A percentile compares a stretch with the other conserved stretches of the same genome.
Evolutionary conservation across 2,888 invertebrate species (phyloP).

Genomic region (Tipula confusa): DNA sequence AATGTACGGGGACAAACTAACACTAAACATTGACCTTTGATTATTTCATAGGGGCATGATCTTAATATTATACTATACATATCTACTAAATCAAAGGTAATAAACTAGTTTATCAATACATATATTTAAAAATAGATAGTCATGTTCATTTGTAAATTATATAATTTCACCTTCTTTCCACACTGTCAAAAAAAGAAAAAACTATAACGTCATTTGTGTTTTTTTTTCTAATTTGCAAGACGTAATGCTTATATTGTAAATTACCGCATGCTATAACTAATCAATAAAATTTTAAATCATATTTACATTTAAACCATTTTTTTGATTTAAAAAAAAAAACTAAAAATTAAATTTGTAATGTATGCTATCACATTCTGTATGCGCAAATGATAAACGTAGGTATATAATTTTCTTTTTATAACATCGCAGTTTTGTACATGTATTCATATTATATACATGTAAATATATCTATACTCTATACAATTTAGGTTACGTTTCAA

Average conservation of each 20-base stretch:
- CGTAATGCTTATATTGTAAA: not conserved
- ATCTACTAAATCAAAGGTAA: not conserved
- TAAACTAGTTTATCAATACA: not conserved
- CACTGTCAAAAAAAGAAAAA: not conserved
- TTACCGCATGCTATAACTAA: not conserved
- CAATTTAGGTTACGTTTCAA: constrained; percentile 27
- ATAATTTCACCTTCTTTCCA: not conserved
- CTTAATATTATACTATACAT: not conserved
- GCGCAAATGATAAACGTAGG: not conserved
- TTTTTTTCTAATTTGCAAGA: not conserved
- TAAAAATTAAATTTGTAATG: not conserved
- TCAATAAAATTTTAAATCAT: not conserved
- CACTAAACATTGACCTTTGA: not conserved
- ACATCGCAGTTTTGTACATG: not conserved
- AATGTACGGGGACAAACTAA: not conserved
- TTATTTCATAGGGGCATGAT: not conserved
- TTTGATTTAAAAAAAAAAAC: not conserved
- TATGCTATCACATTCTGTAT: not conserved
- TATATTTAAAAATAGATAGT: not conserved
- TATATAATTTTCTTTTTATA: not conserved
- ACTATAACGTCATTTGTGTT: not conserved
- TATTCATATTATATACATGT: not conserved
- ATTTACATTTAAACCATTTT: not conserved
- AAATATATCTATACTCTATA: not conserved
- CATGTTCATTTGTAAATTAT: not conserved